Evolutionary conservation across 2,113 vertebrate species (phyloP).

Genomic region (Notechis scutatus): DNA sequence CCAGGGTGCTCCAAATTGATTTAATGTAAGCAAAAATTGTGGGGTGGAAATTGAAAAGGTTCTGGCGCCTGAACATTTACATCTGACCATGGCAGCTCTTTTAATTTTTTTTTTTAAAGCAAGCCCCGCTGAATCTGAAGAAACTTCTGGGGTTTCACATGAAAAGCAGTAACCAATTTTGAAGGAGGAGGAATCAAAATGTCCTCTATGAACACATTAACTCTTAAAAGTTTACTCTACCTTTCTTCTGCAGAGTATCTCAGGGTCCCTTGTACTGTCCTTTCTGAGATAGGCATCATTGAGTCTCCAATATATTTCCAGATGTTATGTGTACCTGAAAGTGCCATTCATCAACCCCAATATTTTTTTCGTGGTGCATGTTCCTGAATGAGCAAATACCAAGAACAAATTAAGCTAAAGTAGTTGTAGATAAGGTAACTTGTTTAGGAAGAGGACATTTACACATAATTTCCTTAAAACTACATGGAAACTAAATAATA

Average conservation of each 20-base stretch:
- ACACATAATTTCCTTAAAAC: not conserved
- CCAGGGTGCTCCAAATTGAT: slow-evolving; percentile 47
- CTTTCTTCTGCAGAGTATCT: not conserved
- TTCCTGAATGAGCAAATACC: not conserved
- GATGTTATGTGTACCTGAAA: not conserved
- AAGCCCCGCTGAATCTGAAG: not conserved
- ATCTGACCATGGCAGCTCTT: slow-evolving; percentile 11
- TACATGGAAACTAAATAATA: not conserved
- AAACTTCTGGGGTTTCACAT: not conserved
- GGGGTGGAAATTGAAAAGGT: slow-evolving; percentile 27
- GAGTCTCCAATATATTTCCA: not conserved
- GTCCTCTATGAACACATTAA: not conserved
- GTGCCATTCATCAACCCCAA: not conserved
- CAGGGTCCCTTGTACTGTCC: not conserved
- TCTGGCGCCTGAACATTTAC: slow-evolving; percentile 44
- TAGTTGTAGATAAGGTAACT: not conserved
- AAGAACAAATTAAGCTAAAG: not conserved
- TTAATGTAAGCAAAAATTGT: slow-evolving; percentile 43
- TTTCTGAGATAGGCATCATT: not conserved
- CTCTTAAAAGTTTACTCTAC: not conserved
- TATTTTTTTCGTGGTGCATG: not conserved
- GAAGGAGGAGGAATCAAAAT: not conserved
- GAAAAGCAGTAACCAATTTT: not conserved
- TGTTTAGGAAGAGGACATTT: not conserved
- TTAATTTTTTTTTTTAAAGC: not conserved